phyloP scores from a whole-genome alignment of 2,113 vertebrate species.

The Nothocercus nigrocapillus region DNA sequence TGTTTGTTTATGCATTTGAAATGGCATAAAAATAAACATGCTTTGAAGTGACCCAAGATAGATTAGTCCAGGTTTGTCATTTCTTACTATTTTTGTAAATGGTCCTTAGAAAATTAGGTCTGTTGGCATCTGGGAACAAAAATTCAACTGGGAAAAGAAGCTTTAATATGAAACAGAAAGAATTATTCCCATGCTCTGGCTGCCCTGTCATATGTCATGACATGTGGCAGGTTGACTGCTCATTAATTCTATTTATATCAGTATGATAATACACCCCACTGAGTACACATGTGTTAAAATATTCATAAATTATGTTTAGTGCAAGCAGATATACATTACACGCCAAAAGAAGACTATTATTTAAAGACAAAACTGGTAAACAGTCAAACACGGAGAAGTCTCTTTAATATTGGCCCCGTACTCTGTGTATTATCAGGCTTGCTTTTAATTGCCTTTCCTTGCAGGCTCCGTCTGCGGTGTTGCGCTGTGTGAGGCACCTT shows the following conservation, averaged over 20 bases:
- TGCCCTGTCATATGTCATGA: slow-evolving; percentile 83
- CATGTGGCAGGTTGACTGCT: slow-evolving; percentile 92
- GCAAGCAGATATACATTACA: slow-evolving; percentile 80
- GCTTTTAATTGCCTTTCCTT: slow-evolving; percentile 61
- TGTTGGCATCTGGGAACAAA: slow-evolving; percentile 67
- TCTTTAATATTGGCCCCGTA: slow-evolving; percentile 63
- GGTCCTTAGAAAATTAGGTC: slow-evolving; percentile 59
- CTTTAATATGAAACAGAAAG: slow-evolving; percentile 74
- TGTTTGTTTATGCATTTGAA: slow-evolving; percentile 42
- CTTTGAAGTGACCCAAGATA: slow-evolving; percentile 38
- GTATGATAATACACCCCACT: slow-evolving; percentile 95
- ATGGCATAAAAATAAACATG: slow-evolving; percentile 28
- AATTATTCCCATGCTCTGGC: slow-evolving; percentile 76
- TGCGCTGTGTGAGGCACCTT: not conserved
- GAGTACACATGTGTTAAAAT: slow-evolving; percentile 98
- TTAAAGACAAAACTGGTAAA: slow-evolving; percentile 80
- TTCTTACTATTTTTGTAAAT: slow-evolving; percentile 59
- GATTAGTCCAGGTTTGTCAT: slow-evolving; percentile 39
- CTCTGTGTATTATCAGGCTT: slow-evolving; percentile 56
- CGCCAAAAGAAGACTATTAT: slow-evolving; percentile 78
- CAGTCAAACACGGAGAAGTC: slow-evolving; percentile 65
- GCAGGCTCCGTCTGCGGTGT: not conserved
- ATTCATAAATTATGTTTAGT: slow-evolving; percentile 92
- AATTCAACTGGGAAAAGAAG: slow-evolving; percentile 62
- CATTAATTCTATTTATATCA: slow-evolving; percentile 99